Base-by-base conservation (phyloP, 2,797 vertebrate species). In the Eremophila alpestris region DNA sequence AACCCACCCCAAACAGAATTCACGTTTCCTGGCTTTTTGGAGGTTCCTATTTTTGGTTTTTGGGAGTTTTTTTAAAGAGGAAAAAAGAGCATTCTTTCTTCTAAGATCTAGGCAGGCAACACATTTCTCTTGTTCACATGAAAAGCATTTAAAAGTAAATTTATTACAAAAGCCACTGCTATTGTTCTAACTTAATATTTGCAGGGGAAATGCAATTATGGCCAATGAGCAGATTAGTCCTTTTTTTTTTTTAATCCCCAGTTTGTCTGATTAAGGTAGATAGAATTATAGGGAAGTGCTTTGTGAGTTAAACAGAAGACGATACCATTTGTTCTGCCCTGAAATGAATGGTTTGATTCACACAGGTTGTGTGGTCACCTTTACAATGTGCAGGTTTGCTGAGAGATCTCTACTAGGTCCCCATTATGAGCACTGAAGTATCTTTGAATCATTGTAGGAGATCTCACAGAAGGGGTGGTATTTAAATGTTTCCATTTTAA, bases 161-260 rank as follows among this genome's bases (percentile, higher is more conserved):
- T 46, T 78, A 38, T 65, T 82, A 87, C 34, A 41, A 90, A 95
- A 91, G 15, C 49, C 0, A 0, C 49, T 88, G 80, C n/a, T 83
- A 54, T 29, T 83, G 40, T 63, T 86, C 62, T 82, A 92, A 82
- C 36, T 93, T 80, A 90, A 84, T 94, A 84, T 87, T 87, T 76
- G 52, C 63, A 70, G 52, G 79, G 52, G 29, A 93, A 94, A 93
- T 85, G 36, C 11, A 79, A 15, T 88, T 87, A 82, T 10, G 21
- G 55, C 45, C 26, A 84, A 92, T 0, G 10, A 89, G 16, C 40
- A 76, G 43, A 92, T 81, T 49, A 83, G 40, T 63, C 17, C 9
- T 59, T 71, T 46, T 83, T 83, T 83, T 83, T 41, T 70, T 60
- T 2, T 90, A 64, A 64, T 68, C 32, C 38, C 15, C 9, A 36